Evolutionary conservation across 35 echinoderm and acorn worm genomes (phyloP).

Genomic region (Chiridota heheva): DNA sequence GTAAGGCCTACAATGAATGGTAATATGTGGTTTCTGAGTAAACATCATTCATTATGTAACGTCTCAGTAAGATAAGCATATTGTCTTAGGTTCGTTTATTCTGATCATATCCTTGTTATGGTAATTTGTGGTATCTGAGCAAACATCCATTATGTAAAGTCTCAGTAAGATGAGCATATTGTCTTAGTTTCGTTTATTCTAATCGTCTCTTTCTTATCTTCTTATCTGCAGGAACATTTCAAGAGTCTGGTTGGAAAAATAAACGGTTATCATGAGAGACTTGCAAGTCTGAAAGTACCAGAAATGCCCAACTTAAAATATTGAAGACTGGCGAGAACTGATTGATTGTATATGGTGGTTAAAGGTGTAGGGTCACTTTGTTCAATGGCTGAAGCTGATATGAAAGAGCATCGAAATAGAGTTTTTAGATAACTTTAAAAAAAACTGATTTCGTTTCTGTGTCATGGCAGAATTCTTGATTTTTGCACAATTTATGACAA

Average conservation of each 20-base stretch:
- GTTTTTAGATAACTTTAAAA: too few species aligned
- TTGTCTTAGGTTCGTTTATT: not conserved
- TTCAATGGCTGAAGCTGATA: too few species aligned
- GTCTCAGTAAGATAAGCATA: not conserved
- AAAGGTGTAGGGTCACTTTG: too few species aligned
- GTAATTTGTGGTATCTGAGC: not conserved
- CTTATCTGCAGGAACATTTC: slow-evolving; percentile 25
- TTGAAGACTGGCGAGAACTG: too few species aligned
- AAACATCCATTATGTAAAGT: not conserved
- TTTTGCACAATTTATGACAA: too few species aligned
- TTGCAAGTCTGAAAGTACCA: not conserved
- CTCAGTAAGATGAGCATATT: not conserved
- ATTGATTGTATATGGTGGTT: too few species aligned
- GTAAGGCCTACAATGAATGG: too few species aligned
- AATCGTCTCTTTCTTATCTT: too few species aligned
- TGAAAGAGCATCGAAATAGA: too few species aligned
- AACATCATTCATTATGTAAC: not conserved
- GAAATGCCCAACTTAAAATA: too few species aligned
- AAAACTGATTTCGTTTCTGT: too few species aligned
- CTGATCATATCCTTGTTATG: not conserved
- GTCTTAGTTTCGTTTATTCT: not conserved
- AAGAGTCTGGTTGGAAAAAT: slow-evolving; percentile 8
- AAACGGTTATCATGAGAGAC: not conserved
- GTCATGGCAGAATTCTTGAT: too few species aligned
- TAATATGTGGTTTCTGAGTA: not conserved